These are phyloP conservation scores for Ctenochaetus hawaiiensis DNA, from an alignment of 2,797 vertebrate genomes.

Conservation along the genomic window DNA sequence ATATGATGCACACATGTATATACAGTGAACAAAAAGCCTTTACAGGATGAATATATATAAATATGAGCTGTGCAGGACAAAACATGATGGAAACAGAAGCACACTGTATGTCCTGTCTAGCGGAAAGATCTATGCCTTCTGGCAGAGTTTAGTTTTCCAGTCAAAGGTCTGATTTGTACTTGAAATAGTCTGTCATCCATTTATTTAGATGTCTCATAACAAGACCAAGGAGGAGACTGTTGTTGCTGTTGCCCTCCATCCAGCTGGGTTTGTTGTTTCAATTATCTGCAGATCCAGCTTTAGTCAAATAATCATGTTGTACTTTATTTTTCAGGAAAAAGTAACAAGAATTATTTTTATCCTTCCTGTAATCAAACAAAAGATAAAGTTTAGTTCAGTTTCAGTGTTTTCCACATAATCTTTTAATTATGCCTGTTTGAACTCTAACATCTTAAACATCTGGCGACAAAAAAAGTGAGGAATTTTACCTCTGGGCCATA, in stretches of 20 bases:
- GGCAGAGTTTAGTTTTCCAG: constrained; percentile 7
- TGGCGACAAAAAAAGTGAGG: constrained; percentile 37
- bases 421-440: constrained; percentile 51
- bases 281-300: constrained; percentile 53
- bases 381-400: constrained; percentile 21
- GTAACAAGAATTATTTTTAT: not conserved
- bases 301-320: constrained; percentile 31
- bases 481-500: constrained; percentile 47
- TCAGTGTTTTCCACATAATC: constrained; percentile 44
- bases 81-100: constrained; percentile 24
- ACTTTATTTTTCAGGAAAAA: constrained; percentile 44
- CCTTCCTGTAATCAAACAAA: constrained; percentile 35
- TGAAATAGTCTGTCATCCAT: constrained; percentile 33
- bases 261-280: constrained; percentile 53
- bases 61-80: constrained; percentile 11
- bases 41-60: not conserved
- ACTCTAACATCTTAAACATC: constrained; percentile 54
- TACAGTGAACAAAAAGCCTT: constrained; percentile 8
- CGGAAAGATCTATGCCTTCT: not conserved
- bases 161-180: constrained; percentile 27
- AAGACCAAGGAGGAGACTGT: constrained; percentile 30
- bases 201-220: constrained; percentile 52
- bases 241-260: constrained; percentile 34
- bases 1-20: not conserved
- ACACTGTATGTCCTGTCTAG: constrained; percentile 6